Evolutionary conservation across 2,888 invertebrate genomes (phyloP).

Genomic region (Eubasilissa splendida): DNA sequence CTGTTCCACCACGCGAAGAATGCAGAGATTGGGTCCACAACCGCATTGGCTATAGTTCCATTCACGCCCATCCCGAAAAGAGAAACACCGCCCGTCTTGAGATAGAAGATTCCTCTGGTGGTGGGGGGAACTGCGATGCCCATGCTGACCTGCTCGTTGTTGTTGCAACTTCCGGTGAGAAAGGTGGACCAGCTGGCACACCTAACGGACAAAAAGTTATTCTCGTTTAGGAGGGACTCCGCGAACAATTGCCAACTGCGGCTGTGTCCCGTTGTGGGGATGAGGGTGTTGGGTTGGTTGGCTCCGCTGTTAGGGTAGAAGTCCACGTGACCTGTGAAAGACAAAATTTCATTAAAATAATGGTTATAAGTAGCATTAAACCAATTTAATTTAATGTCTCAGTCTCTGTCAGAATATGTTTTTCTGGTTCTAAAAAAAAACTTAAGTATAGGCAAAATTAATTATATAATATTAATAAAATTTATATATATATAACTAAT

Average conservation of each 20-base stretch:
- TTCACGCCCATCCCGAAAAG: constrained; percentile 11
- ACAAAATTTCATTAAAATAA: too few relatives aligned
- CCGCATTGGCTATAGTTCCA: neutral
- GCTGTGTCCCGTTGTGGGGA: constrained; percentile 65
- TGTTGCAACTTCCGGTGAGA: constrained; percentile 51
- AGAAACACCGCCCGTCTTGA: constrained; percentile 22
- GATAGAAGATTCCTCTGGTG: constrained; percentile 23
- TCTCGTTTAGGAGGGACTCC: constrained; percentile 62
- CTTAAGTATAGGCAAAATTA: neutral
- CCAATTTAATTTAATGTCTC: too few relatives aligned
- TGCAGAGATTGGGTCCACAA: too few relatives aligned
- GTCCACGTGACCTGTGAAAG: constrained; percentile 65
- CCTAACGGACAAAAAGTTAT: constrained; percentile 62
- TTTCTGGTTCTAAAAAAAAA: neutral
- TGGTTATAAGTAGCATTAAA: too few relatives aligned
- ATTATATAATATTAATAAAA: neutral
- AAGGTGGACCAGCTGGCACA: constrained; percentile 64
- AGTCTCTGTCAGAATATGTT: too few relatives aligned
- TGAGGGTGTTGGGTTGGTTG: constrained; percentile 65
- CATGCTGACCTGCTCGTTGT: constrained; percentile 24
- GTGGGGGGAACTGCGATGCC: constrained; percentile 1
- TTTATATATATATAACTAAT: too few relatives aligned
- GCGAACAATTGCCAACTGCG: constrained; percentile 64
- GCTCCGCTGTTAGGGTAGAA: constrained; percentile 67
- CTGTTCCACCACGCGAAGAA: too few relatives aligned